Evolutionary conservation across 2,888 invertebrate genomes (phyloP), one percentile per base, ranked within the genome.

Genomic region (Erebia epiphron): DNA sequence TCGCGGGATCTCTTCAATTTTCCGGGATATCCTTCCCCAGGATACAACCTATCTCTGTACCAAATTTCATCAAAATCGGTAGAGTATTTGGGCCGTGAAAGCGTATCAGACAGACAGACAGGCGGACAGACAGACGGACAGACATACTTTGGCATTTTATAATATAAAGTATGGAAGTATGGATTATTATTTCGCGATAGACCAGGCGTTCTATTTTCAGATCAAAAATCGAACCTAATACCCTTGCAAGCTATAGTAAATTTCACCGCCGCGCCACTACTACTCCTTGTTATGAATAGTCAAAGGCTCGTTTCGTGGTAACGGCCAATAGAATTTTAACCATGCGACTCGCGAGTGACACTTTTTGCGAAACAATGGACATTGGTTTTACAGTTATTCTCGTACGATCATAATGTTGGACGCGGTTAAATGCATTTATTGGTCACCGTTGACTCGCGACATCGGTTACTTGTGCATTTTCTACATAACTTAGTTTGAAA

Each of bases 361-460:
- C 68, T 73, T 70, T 69, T 61, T 69, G 68, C 50, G 10, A 67
- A 69, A 71, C 71, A 73, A 71, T 71, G 65, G 57, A 69, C 69
- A 61, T 52, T 11, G 56, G 50, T 73, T 71, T 66, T 52, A 73
- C 64, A 67, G 70, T 67, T 68, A 66, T 65, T 66, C 61, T 9
- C 14, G 14, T 62, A 61, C 61, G 61, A 67, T 73, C 63, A 62
- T 66, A 49, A 69, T 73, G 63, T 62, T 56, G 46, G 54, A 70
- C 26, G 54, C 11, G 56, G 18, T 35, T 65, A 54, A 65, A 54
- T 35, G 46, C 26, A 52, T 64, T 64, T 35, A 64, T 62, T 62
- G 13, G 16, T 21, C n/a, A 46, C 49, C 62, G 43, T 21, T 11
- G 16, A 18, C 21, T 43, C 10, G 41, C 41, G 16, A 14, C 16